These are phyloP conservation scores for Protonemura montana DNA, from an alignment of 2,888 invertebrate species.

Conservation along the genomic window DNA sequence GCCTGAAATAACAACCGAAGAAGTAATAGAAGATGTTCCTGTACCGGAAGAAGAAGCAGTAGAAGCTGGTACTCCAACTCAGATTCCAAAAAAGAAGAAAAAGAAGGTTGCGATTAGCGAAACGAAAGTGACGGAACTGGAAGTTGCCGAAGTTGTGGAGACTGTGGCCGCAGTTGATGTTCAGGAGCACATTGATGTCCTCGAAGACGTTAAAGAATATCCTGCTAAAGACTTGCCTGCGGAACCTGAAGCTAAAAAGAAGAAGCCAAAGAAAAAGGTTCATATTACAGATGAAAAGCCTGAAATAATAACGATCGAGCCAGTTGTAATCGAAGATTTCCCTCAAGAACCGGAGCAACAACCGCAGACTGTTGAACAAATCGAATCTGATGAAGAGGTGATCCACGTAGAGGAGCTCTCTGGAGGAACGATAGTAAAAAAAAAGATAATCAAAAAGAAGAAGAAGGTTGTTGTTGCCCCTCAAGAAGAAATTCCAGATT, in stretches of 20 bases:
- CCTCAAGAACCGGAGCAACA: slow-evolving; percentile 28
- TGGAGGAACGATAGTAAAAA: slow-evolving; percentile 48
- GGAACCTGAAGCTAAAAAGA: slow-evolving; percentile 46
- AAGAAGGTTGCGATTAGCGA: slow-evolving; percentile 51
- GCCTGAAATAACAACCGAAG: slow-evolving; percentile 26
- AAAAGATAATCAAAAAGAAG: slow-evolving; percentile 52
- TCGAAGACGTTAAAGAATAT: not conserved
- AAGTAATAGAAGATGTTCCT: slow-evolving; percentile 44
- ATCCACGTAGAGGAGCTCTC: slow-evolving; percentile 50
- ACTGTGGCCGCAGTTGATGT: not conserved
- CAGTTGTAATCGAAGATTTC: slow-evolving; percentile 18
- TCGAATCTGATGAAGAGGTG: slow-evolving; percentile 48
- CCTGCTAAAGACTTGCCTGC: slow-evolving; percentile 43
- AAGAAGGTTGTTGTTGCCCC: slow-evolving; percentile 51
- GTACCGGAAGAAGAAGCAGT: slow-evolving; percentile 61
- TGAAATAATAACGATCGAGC: slow-evolving; percentile 36
- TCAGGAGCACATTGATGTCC: not conserved
- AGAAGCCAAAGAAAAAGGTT: slow-evolving; percentile 42
- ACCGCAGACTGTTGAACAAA: slow-evolving; percentile 43
- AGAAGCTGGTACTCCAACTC: slow-evolving; percentile 52
- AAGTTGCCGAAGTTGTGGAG: slow-evolving; percentile 50
- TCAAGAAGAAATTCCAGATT: slow-evolving; percentile 55
- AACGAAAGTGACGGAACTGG: slow-evolving; percentile 48
- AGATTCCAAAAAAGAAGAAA: slow-evolving; percentile 54
- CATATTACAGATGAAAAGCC: slow-evolving; percentile 33